A percentile compares a stretch with the other conserved stretches of the same genome.
These are phyloP conservation scores for Xiphorhynchus erythropygius DNA, from an alignment of 2,797 vertebrate species.

Conservation along the genomic window DNA sequence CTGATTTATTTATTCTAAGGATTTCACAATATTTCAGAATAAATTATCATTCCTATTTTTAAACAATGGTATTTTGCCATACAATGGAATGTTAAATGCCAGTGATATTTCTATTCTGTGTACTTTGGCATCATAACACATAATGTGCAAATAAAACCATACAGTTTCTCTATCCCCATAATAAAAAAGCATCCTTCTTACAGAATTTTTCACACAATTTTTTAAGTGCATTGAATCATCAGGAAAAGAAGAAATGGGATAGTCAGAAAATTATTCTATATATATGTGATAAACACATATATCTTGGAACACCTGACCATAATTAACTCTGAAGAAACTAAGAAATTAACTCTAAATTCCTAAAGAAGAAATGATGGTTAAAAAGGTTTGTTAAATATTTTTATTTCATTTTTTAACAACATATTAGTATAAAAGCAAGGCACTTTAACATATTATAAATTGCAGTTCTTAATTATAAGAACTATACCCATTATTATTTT, in stretches of 20 bases:
- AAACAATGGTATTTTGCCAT: background rate
- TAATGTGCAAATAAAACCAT: background rate
- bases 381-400: background rate
- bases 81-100: background rate
- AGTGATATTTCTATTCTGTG: background rate
- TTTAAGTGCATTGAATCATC: background rate
- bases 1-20: conserved; percentile 36
- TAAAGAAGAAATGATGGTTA: background rate
- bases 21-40: conserved; percentile 31
- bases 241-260: background rate
- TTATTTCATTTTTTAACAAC: background rate
- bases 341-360: background rate
- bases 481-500: background rate
- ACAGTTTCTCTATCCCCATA: background rate
- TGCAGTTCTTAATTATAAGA: background rate
- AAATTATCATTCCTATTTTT: conserved; percentile 7
- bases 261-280: background rate
- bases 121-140: background rate
- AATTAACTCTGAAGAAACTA: background rate
- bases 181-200: background rate
- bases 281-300: background rate
- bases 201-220: background rate
- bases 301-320: background rate
- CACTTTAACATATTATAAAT: background rate
- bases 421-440: background rate